A percentile compares a stretch with the other conserved stretches of the same genome.
These are phyloP conservation scores for Tenthredo amoena DNA, from an alignment of 2,888 invertebrate genomes.

Conservation along the genomic window DNA sequence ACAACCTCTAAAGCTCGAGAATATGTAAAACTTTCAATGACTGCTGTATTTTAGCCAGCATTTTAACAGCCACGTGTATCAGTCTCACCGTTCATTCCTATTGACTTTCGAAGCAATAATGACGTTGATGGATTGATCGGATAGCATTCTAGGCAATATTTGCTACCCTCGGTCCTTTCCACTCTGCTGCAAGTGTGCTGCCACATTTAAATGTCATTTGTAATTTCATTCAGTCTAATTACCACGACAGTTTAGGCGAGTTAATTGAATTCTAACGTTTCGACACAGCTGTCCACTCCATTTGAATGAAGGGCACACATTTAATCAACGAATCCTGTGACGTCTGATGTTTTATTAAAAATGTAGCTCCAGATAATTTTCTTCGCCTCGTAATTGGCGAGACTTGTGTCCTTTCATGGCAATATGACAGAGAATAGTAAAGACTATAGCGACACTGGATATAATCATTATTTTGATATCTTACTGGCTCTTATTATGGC, in stretches of 20 bases:
- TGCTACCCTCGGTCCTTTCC: background rate
- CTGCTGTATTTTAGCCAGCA: background rate
- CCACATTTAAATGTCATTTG: background rate
- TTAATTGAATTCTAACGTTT: background rate
- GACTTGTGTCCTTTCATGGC: background rate
- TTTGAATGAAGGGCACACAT: background rate
- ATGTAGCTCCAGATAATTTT: background rate
- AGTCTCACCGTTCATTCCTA: slow-evolving; percentile 1
- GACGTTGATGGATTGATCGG: slow-evolving; percentile 1
- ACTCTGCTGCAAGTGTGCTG: background rate
- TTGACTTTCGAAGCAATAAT: background rate
- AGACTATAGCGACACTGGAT: background rate
- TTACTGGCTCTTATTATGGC: background rate
- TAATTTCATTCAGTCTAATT: background rate
- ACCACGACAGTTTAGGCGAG: background rate
- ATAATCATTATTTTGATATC: background rate
- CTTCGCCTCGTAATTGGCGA: background rate
- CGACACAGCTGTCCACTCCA: background rate
- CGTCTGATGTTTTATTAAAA: background rate
- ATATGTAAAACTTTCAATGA: background rate
- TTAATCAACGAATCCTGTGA: background rate
- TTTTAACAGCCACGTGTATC: background rate
- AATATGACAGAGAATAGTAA: background rate
- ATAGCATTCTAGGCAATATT: background rate
- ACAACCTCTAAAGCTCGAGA: background rate